Percentiles rank a stretch among this genome's conserved stretches.
Conservation (phyloP, 2,797 vertebrate genomes). For the Propithecus deckenii region DNA sequence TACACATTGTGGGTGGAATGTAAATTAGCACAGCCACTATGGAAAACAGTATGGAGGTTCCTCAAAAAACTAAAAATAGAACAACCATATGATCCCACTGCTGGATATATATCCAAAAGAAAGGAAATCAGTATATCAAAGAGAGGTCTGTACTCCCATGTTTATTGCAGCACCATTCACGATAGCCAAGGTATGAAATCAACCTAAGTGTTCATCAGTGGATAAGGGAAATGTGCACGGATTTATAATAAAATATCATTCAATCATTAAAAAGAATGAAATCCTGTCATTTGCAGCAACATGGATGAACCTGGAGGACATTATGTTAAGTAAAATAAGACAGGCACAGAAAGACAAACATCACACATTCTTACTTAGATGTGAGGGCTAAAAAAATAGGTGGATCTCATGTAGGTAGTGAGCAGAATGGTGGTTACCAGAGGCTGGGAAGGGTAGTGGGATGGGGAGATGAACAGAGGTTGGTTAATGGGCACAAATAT, state of each 20-base stretch:
- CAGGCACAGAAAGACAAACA: not conserved
- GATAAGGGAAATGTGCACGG: not conserved
- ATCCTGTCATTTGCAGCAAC: not conserved
- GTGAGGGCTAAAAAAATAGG: not conserved
- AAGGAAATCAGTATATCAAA: not conserved
- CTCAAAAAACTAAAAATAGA: not conserved
- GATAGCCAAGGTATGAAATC: too few relatives aligned
- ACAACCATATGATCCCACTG: not conserved
- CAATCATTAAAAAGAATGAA: not conserved
- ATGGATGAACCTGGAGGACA: not conserved
- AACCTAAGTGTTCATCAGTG: too few relatives aligned
- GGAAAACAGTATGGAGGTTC: not conserved
- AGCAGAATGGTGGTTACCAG: not conserved
- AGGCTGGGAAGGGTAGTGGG: not conserved
- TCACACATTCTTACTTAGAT: not conserved
- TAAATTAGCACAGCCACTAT: not conserved
- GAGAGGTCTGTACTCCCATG: not conserved
- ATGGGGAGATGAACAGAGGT: not conserved
- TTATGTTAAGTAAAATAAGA: too few relatives aligned
- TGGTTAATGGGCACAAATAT: not conserved
- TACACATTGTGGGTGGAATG: not conserved
- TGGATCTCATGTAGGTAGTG: not conserved
- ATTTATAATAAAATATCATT: not conserved
- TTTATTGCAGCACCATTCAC: not conserved
- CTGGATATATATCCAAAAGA: not conserved